A percentile compares a stretch with the other conserved stretches of the same genome.
These are phyloP conservation scores for Chrosomus eos DNA, from an alignment of 2,797 vertebrate species.

Conservation along the genomic window DNA sequence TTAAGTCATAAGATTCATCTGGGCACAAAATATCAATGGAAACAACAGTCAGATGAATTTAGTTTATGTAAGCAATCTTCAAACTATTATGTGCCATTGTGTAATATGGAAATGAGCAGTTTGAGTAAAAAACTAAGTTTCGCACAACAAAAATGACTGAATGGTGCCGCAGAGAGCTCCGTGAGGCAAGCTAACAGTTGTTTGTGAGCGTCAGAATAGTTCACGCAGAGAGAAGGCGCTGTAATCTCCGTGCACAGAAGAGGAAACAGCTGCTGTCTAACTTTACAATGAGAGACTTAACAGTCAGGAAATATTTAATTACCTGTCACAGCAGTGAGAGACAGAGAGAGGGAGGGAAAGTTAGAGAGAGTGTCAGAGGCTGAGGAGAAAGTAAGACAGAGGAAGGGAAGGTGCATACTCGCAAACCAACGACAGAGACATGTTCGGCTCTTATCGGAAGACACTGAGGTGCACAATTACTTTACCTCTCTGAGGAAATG, in stretches of 20 bases:
- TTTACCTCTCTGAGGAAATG: conserved; percentile 38
- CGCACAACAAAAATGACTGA: conserved; percentile 23
- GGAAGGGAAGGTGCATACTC: conserved; percentile 21
- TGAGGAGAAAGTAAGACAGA: conserved; percentile 2
- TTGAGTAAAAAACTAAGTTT: conserved; percentile 31
- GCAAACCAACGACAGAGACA: conserved; percentile 34
- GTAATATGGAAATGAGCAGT: conserved; percentile 9
- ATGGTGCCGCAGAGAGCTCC: conserved; percentile 8
- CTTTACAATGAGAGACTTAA: conserved; percentile 53
- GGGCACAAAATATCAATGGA: conserved; percentile 13
- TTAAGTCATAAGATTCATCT: conserved; percentile 2
- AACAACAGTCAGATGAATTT: background rate
- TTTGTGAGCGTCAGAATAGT: conserved; percentile 35
- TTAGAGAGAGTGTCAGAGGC: conserved; percentile 28
- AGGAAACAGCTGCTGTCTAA: conserved; percentile 36
- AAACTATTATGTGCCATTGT: conserved; percentile 3
- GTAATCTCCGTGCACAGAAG: conserved; percentile 34
- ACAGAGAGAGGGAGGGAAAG: conserved; percentile 33
- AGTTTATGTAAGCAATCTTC: conserved; percentile 29
- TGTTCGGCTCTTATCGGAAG: conserved; percentile 31
- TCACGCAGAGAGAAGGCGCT: conserved; percentile 37
- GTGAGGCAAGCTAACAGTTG: conserved; percentile 36
- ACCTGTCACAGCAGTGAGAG: conserved; percentile 54
- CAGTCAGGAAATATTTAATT: conserved; percentile 58
- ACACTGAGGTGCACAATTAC: conserved; percentile 42